These are phyloP conservation scores for Myotis yumanensis DNA, from an alignment of 2,113 vertebrate species.

Conservation along the genomic window DNA sequence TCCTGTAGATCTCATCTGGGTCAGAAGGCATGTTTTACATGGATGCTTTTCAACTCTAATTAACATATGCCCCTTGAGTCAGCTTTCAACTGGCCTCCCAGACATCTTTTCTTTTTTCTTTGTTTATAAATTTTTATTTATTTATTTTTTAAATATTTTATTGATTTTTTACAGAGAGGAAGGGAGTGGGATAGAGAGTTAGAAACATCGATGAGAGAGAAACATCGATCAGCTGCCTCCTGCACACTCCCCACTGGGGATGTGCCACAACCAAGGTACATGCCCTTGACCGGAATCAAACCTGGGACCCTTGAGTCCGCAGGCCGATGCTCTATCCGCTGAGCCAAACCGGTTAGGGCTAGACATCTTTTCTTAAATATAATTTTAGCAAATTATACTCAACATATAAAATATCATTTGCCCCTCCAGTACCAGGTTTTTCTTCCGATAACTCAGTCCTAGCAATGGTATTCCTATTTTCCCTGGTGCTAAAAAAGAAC, in stretches of 20 bases:
- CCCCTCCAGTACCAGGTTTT: neutral
- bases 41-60: neutral
- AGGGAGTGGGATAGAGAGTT: too few species aligned
- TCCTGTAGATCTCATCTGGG: neutral
- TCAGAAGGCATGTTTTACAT: neutral
- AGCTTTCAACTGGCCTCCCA: neutral
- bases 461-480: neutral
- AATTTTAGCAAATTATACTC: neutral
- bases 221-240: too few species aligned
- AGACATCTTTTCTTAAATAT: neutral
- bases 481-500: neutral
- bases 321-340: too few species aligned
- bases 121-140: too few species aligned
- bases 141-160: neutral
- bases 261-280: too few species aligned
- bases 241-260: too few species aligned
- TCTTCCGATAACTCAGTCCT: neutral
- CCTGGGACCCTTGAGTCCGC: too few species aligned
- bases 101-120: neutral
- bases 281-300: too few species aligned
- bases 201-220: too few species aligned
- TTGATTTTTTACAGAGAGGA: too few species aligned
- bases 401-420: neutral
- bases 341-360: too few species aligned
- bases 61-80: neutral